Conservation (phyloP, 37 sponge, comb jelly and placozoan species). For the Aphrocallistes beatrix region DNA sequence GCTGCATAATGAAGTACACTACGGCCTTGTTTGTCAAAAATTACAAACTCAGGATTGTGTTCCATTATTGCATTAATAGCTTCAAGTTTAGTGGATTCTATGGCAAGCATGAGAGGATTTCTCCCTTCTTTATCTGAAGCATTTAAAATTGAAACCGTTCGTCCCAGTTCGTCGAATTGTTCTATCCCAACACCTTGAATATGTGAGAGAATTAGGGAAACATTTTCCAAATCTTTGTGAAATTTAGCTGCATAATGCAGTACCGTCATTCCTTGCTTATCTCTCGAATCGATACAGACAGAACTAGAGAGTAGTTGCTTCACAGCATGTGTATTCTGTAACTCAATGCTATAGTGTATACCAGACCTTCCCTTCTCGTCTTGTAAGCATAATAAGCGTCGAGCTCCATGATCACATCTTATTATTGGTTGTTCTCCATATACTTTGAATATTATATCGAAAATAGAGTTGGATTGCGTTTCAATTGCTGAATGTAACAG, state of each 20-base stretch:
- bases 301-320: background rate
- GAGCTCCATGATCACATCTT: background rate
- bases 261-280: background rate
- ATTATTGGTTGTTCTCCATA: background rate
- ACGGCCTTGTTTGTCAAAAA: background rate
- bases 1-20: background rate
- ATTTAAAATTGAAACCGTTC: background rate
- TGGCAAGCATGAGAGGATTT: background rate
- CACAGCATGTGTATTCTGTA: background rate
- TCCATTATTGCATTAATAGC: background rate
- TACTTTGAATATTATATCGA: background rate
- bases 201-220: background rate
- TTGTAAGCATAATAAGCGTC: background rate
- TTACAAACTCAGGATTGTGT: background rate
- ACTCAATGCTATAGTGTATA: background rate
- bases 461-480: background rate
- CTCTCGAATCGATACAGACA: background rate
- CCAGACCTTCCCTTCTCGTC: background rate
- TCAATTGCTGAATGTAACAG: background rate
- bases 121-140: background rate
- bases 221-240: background rate
- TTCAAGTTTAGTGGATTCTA: background rate
- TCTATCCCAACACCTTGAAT: background rate
- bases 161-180: background rate
- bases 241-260: background rate